Conservation (phyloP, 2,113 vertebrate species). For the Dromaius novaehollandiae region DNA sequence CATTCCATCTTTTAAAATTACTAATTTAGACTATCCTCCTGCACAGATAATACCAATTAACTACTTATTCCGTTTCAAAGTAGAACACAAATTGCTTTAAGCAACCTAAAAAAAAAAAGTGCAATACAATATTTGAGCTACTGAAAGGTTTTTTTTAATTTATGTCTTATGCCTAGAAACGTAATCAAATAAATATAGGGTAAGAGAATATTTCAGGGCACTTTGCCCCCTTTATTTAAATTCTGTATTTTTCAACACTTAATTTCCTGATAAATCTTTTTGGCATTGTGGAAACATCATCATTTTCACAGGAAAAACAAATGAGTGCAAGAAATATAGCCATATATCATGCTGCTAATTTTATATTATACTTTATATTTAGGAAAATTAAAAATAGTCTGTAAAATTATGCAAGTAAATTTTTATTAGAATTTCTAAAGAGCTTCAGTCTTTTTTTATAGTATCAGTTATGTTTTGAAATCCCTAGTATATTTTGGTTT, state of each 20-base stretch:
- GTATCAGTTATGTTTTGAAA: not conserved
- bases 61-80: not conserved
- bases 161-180: not conserved
- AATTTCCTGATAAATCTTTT: not conserved
- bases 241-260: not conserved
- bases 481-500: not conserved
- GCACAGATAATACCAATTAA: not conserved
- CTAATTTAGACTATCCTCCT: not conserved
- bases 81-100: not conserved
- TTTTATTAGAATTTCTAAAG: not conserved
- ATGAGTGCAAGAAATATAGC: not conserved
- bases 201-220: not conserved
- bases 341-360: not conserved
- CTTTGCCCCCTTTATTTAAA: not conserved
- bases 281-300: not conserved
- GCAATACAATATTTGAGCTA: not conserved
- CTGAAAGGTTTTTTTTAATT: not conserved
- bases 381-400: not conserved
- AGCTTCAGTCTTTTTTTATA: not conserved
- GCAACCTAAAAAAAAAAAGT: not conserved
- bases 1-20: not conserved
- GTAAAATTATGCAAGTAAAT: not conserved
- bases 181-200: not conserved
- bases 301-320: not conserved
- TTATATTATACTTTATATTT: not conserved